Evolutionary conservation across 2,113 vertebrate species (phyloP).

Genomic region (Pseudorectes ferrugineus): DNA sequence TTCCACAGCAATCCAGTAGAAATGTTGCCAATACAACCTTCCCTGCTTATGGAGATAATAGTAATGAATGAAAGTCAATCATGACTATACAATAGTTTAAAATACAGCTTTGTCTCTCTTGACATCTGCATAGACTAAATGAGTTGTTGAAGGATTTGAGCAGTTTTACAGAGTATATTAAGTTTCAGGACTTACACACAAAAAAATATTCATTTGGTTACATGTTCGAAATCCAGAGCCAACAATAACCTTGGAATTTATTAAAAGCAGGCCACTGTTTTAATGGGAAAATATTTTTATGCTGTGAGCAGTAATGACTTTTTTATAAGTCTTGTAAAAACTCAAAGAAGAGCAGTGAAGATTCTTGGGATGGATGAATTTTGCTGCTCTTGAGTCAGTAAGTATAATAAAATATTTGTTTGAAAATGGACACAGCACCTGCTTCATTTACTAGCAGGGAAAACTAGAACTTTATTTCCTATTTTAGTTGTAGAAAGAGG

Average conservation of each 20-base stretch:
- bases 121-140: slow-evolving; percentile 55
- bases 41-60: slow-evolving; percentile 1
- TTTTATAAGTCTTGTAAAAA: slow-evolving; percentile 50
- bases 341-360: slow-evolving; percentile 19
- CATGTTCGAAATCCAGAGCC: slow-evolving; percentile 48
- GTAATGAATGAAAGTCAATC: slow-evolving; percentile 4
- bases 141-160: slow-evolving; percentile 61
- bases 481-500: not conserved
- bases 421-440: slow-evolving; percentile 8
- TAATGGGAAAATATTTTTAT: slow-evolving; percentile 70
- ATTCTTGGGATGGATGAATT: not conserved
- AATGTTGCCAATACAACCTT: not conserved
- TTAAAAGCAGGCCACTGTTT: slow-evolving; percentile 69
- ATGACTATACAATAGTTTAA: not conserved
- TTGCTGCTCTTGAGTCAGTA: slow-evolving; percentile 4
- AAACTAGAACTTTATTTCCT: not conserved
- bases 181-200: slow-evolving; percentile 63
- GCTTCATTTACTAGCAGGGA: not conserved
- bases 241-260: slow-evolving; percentile 67
- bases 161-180: slow-evolving; percentile 62
- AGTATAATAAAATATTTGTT: not conserved
- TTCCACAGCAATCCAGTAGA: not conserved
- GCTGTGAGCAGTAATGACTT: slow-evolving; percentile 46
- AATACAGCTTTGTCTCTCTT: slow-evolving; percentile 32
- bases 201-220: slow-evolving; percentile 65